phyloP scores from a whole-genome alignment of 37 sponge, comb jelly and placozoan genomes.

The Halisarca cf. caerulea region DNA sequence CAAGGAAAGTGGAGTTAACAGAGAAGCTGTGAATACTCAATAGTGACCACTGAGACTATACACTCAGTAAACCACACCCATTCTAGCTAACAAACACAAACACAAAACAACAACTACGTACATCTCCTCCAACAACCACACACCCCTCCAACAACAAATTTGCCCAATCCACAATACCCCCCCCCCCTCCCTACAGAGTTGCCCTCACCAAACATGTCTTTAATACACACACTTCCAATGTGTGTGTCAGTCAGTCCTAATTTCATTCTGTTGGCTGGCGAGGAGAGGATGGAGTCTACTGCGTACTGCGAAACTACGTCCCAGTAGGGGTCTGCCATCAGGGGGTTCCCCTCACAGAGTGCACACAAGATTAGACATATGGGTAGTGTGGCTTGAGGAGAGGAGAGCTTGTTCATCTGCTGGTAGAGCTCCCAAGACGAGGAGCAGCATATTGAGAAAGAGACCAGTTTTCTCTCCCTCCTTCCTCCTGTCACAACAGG shows the following conservation, averaged over 20 bases:
- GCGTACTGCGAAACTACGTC: not conserved
- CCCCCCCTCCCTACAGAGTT: no score
- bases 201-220: not conserved
- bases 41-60: no score
- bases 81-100: no score
- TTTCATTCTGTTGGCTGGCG: not conserved
- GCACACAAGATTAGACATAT: not conserved
- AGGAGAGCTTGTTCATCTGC: not conserved
- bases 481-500: not conserved
- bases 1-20: no score
- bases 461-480: not conserved
- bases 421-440: not conserved
- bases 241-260: not conserved
- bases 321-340: not conserved
- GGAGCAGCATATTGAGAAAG: constrained; percentile 10
- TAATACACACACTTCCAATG: not conserved
- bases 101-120: no score
- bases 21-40: no score
- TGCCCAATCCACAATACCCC: no score
- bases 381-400: not conserved
- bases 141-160: no score
- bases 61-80: no score
- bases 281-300: not conserved
- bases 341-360: not conserved
- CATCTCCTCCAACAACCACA: no score